Conservation (phyloP, 2,797 vertebrate genomes). For the Delichon dasypus region DNA sequence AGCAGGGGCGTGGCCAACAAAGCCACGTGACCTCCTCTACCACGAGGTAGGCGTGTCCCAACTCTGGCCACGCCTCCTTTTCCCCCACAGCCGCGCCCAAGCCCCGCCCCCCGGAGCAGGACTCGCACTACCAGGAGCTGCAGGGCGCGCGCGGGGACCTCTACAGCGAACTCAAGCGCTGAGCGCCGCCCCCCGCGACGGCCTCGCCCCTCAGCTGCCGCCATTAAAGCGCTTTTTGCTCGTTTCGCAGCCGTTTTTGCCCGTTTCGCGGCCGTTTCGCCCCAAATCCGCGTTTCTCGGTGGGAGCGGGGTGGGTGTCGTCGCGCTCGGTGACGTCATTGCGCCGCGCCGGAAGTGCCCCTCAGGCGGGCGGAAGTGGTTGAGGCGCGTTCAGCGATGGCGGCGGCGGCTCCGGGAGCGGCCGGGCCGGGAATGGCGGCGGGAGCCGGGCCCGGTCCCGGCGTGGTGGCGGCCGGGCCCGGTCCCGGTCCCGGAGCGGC, state of each 20-base stretch:
- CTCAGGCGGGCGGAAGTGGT: neutral
- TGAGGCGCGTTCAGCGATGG: neutral
- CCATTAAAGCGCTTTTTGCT: neutral
- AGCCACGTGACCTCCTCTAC: too few relatives aligned
- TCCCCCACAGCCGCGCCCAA: neutral
- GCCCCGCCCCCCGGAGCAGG: neutral
- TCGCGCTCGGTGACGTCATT: neutral
- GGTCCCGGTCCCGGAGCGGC: neutral
- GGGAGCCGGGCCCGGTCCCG: neutral
- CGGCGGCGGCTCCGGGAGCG: neutral
- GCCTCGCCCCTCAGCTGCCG: too few relatives aligned
- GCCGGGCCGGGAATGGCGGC: neutral
- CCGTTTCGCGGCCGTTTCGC: neutral
- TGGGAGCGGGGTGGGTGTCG: neutral
- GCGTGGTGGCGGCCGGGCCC: neutral
- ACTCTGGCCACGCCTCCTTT: neutral
- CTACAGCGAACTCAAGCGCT: neutral
- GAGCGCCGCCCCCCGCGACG: too few relatives aligned
- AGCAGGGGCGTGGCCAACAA: fast-evolving
- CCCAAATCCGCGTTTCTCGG: neutral
- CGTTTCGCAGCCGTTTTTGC: neutral
- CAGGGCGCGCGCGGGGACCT: neutral
- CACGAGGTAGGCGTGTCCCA: too few relatives aligned
- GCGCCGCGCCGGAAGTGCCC: neutral
- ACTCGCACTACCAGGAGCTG: neutral